A percentile compares a stretch with the other conserved stretches of the same genome.
Conservation (phyloP, 2,113 vertebrate species). For the Benitochromis conjunctus region DNA sequence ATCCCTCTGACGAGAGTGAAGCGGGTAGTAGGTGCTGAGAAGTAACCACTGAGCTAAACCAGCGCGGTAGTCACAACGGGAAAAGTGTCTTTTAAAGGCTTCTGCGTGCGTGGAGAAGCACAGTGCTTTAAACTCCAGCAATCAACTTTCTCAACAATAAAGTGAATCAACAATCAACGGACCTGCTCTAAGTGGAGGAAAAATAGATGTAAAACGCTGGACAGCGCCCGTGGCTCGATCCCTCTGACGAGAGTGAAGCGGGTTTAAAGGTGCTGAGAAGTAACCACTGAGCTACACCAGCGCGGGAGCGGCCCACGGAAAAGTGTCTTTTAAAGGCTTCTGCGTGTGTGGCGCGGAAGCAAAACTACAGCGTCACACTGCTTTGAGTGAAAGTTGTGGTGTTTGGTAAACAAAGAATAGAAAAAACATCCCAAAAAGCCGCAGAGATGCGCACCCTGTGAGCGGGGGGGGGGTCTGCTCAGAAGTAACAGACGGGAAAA, state of each 20-base stretch:
- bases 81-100: background rate
- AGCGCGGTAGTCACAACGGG: accelerated
- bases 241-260: accelerated
- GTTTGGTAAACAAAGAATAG: background rate
- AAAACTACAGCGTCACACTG: background rate
- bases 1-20: accelerated
- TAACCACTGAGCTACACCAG: background rate
- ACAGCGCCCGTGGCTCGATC: background rate
- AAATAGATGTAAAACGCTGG: background rate
- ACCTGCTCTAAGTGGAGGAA: accelerated
- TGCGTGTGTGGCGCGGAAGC: too few species aligned
- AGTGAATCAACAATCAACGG: too few species aligned
- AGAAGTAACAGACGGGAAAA: too few species aligned
- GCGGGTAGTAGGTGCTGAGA: background rate
- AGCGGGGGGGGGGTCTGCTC: too few species aligned
- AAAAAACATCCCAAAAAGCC: accelerated
- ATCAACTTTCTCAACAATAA: too few species aligned
- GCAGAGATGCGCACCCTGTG: accelerated
- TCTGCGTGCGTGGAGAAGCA: too few species aligned
- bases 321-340: background rate
- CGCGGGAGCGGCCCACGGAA: accelerated
- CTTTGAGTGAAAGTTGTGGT: background rate
- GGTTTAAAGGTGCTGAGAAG: background rate
- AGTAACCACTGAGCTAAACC: background rate
- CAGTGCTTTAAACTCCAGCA: too few species aligned